These are phyloP conservation scores for Hypomecis punctinalis DNA, from an alignment of 2,888 invertebrate genomes.

Conservation along the genomic window DNA sequence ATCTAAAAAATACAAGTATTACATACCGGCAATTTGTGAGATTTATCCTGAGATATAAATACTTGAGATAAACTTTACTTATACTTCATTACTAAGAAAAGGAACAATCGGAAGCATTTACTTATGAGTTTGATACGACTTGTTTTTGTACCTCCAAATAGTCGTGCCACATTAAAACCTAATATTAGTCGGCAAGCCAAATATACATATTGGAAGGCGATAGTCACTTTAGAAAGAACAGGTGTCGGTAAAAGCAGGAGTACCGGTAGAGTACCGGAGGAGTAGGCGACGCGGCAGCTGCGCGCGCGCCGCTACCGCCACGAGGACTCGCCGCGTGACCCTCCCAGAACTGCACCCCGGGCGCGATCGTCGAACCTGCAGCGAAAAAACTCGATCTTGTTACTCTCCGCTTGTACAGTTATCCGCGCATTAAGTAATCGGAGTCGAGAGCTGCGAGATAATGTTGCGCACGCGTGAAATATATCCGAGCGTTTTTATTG, in stretches of 20 bases:
- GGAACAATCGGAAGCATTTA: not conserved
- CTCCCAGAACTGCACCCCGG: slow-evolving; percentile 60
- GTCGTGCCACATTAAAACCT: too few species aligned
- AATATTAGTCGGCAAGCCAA: too few species aligned
- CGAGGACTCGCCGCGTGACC: slow-evolving; percentile 38
- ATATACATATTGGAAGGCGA: not conserved
- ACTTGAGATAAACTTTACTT: not conserved
- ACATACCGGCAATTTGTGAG: not conserved
- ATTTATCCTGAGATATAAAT: not conserved
- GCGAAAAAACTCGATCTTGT: slow-evolving; percentile 81
- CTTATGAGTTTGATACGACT: not conserved
- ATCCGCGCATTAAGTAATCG: slow-evolving; percentile 82
- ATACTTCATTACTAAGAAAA: not conserved
- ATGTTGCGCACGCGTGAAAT: slow-evolving; percentile 84
- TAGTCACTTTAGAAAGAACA: not conserved
- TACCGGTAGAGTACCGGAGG: slow-evolving; percentile 9
- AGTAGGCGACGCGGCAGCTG: slow-evolving; percentile 7
- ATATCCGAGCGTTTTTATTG: slow-evolving; percentile 82
- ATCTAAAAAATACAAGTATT: slow-evolving; percentile 15
- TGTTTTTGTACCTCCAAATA: too few species aligned
- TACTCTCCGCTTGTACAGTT: slow-evolving; percentile 80
- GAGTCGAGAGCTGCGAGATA: slow-evolving; percentile 80
- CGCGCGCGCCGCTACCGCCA: slow-evolving; percentile 6
- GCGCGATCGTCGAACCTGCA: slow-evolving; percentile 76
- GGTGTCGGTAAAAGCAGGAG: slow-evolving; percentile 2